phyloP scores from a whole-genome alignment of 2,797 vertebrate genomes.

The Borostomias antarcticus region DNA sequence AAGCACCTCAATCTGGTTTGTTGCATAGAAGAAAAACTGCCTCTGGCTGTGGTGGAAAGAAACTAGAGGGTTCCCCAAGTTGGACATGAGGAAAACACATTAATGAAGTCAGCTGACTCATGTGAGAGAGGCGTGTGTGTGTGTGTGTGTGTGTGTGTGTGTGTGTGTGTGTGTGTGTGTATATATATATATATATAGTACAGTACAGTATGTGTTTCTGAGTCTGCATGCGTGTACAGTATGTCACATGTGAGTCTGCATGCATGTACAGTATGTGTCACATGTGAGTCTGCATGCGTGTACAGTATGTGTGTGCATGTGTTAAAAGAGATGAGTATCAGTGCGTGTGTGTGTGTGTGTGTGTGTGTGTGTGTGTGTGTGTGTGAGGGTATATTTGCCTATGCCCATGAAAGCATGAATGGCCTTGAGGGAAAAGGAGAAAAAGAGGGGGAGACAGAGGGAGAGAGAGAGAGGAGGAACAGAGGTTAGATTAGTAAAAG shows the following conservation, averaged over 20 bases:
- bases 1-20: neutral
- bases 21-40: neutral
- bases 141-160: conserved; percentile 7
- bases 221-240: neutral
- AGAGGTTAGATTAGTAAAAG: no score
- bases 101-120: neutral
- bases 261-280: no score
- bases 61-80: neutral
- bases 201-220: neutral
- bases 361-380: neutral
- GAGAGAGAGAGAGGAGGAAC: neutral
- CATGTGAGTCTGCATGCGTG: no score
- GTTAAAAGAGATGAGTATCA: neutral
- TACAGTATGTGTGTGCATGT: conserved; percentile 4
- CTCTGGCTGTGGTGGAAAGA: neutral
- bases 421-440: neutral
- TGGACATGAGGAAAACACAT: conserved; percentile 1
- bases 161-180: conserved; percentile 13
- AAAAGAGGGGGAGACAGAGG: neutral
- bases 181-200: neutral
- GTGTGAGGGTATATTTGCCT: neutral
- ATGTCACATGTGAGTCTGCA: no score
- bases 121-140: neutral
- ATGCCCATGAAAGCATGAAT: neutral
- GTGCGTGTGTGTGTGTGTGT: neutral